Conservation (phyloP, 2,113 vertebrate species). For the Lethenteron camtschaticum region DNA sequence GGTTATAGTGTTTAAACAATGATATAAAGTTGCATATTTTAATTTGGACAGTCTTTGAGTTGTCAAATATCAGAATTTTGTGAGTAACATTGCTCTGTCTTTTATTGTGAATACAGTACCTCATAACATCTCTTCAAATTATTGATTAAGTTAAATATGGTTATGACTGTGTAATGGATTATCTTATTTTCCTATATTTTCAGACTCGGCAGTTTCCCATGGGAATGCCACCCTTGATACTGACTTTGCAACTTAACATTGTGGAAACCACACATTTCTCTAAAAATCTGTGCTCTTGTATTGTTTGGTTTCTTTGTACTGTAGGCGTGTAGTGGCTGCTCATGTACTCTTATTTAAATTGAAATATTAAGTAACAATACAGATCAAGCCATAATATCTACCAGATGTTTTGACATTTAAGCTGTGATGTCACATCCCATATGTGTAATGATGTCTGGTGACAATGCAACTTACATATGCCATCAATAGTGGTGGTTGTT, state of each 20-base stretch:
- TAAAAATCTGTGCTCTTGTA: background rate
- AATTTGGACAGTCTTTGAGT: too few relatives aligned
- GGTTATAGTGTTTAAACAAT: too few relatives aligned
- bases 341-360: background rate
- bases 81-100: too few relatives aligned
- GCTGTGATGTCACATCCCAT: background rate
- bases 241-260: constrained; percentile 8
- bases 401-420: too few relatives aligned
- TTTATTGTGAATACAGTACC: background rate
- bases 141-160: too few relatives aligned
- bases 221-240: background rate
- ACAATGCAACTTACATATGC: background rate
- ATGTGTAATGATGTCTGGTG: background rate
- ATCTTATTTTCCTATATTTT: too few relatives aligned
- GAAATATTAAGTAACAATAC: constrained; percentile 7
- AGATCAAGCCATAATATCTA: background rate
- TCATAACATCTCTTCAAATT: background rate
- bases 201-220: too few relatives aligned
- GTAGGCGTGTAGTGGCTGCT: too few relatives aligned
- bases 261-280: background rate
- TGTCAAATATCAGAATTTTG: too few relatives aligned
- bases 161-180: too few relatives aligned
- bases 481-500: background rate
- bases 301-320: background rate
- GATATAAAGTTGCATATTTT: too few relatives aligned